Conservation (phyloP, 2,113 vertebrate species). For the Oreotragus oreotragus region DNA sequence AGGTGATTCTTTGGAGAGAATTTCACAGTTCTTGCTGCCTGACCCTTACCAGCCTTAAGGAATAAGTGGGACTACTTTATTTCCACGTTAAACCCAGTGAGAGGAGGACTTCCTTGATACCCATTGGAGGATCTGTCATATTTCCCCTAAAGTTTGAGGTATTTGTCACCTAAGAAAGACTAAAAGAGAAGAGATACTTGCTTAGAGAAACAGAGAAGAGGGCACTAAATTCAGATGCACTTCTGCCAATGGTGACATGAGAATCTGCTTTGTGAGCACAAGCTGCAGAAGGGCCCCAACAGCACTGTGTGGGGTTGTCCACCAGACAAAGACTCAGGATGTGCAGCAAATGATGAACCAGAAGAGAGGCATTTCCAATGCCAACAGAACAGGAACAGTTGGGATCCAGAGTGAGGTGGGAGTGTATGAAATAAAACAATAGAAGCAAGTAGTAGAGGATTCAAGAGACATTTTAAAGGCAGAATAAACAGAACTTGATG, state of each 20-base stretch:
- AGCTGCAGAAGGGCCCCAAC: accelerated
- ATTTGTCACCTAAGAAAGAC: not conserved
- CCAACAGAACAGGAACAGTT: accelerated
- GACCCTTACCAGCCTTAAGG: not conserved
- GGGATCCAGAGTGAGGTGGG: not conserved
- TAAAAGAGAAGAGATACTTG: not conserved
- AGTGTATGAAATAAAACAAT: not conserved
- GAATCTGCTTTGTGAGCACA: not conserved
- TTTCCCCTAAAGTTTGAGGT: not conserved
- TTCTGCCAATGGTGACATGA: not conserved
- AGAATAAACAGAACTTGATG: not conserved
- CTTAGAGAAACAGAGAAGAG: not conserved
- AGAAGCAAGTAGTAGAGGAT: not conserved
- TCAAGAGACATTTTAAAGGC: not conserved
- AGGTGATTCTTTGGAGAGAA: conserved; percentile 2
- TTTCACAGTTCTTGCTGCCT: not conserved
- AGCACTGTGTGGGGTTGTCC: no score
- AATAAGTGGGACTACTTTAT: not conserved
- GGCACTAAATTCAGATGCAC: not conserved
- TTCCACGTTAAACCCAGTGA: not conserved
- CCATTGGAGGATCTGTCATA: not conserved
- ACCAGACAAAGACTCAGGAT: not conserved
- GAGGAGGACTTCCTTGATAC: not conserved
- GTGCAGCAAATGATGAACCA: accelerated
- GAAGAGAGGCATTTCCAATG: not conserved